These are phyloP conservation scores for Leptodactylus fuscus DNA, from an alignment of 2,113 vertebrate genomes.

Conservation along the genomic window DNA sequence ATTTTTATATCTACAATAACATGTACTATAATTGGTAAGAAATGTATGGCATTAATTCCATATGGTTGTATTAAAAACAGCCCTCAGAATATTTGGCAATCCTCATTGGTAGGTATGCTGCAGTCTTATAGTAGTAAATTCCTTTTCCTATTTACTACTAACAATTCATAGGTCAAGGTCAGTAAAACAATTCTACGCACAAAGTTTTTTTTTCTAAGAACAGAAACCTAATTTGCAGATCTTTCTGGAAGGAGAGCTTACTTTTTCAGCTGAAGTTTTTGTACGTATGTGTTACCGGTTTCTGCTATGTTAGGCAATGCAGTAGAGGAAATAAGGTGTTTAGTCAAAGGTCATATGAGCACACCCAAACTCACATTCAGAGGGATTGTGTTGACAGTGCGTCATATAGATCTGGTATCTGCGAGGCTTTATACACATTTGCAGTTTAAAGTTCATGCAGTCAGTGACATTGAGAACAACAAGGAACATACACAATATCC, in stretches of 20 bases:
- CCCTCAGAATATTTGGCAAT: no score
- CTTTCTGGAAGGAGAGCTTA: no score
- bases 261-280: not conserved
- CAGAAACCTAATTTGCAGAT: not conserved
- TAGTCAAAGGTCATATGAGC: constrained; percentile 37
- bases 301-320: not conserved
- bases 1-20: no score
- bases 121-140: no score
- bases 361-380: constrained; percentile 25
- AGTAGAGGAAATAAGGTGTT: not conserved
- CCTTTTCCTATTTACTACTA: no score
- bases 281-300: not conserved
- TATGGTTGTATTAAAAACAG: no score
- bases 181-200: no score
- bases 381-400: constrained; percentile 40
- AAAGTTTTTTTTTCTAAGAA: no score
- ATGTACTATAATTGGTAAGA: no score
- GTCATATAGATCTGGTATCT: constrained; percentile 23
- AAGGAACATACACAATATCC: not conserved
- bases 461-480: not conserved
- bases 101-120: no score
- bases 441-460: constrained; percentile 46
- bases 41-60: no score
- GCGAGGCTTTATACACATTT: constrained; percentile 20
- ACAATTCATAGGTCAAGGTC: no score